Conservation (phyloP, 2,888 invertebrate genomes). For the Ectemnius continuus region DNA sequence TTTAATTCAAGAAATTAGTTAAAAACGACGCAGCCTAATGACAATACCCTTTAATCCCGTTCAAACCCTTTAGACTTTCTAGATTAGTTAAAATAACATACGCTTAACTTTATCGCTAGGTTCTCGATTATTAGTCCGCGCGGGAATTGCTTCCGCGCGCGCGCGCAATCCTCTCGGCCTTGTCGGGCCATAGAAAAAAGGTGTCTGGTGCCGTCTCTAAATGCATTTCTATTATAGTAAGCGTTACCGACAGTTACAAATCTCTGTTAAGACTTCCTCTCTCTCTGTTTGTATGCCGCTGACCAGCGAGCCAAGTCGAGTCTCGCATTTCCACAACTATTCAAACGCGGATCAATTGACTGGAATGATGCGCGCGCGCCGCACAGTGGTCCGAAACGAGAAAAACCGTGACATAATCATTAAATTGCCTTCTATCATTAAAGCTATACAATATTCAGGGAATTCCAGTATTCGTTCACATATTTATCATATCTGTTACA, state of each 20-base stretch:
- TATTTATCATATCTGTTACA: too few species aligned
- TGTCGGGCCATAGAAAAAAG: too few species aligned
- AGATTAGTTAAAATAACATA: conserved; percentile 12
- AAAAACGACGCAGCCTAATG: too few species aligned
- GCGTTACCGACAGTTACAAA: neutral
- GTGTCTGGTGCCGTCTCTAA: neutral
- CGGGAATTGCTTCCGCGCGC: neutral
- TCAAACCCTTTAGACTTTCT: neutral
- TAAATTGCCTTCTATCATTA: too few species aligned
- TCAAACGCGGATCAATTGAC: conserved; percentile 24
- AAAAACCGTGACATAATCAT: too few species aligned
- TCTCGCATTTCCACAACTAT: conserved; percentile 15
- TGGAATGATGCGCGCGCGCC: conserved; percentile 27
- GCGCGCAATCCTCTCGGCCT: too few species aligned
- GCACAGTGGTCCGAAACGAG: too few species aligned
- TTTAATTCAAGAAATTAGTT: too few species aligned
- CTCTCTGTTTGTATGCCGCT: neutral
- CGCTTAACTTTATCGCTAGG: neutral
- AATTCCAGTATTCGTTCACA: too few species aligned
- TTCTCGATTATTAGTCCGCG: neutral
- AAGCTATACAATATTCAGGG: too few species aligned
- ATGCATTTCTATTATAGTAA: conserved; percentile 2
- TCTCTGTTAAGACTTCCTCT: neutral
- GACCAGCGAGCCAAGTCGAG: neutral
- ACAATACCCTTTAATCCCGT: neutral